phyloP scores from a whole-genome alignment of 2,888 invertebrate genomes.

The Odontothrips loti region DNA sequence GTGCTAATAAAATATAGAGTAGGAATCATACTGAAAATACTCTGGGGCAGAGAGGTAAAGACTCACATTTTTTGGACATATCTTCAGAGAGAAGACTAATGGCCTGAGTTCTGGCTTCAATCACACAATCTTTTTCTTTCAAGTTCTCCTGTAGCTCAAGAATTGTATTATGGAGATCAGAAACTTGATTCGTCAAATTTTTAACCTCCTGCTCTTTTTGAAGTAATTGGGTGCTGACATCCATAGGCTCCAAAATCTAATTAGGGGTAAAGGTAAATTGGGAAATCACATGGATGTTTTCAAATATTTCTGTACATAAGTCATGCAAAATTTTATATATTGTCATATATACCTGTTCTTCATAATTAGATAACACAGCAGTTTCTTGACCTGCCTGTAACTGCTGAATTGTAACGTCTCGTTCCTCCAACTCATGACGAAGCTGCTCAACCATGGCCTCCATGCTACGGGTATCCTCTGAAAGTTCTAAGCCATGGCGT shows the following conservation, averaged over 20 bases:
- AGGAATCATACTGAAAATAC: neutral
- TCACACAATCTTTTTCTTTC: slow-evolving; percentile 76
- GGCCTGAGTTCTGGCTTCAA: slow-evolving; percentile 75
- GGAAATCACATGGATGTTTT: neutral
- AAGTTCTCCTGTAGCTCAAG: slow-evolving; percentile 79
- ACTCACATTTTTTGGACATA: slow-evolving; percentile 54
- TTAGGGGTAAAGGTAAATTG: slow-evolving; percentile 28
- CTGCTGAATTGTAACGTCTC: slow-evolving; percentile 43
- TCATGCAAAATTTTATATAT: neutral
- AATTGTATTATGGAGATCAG: slow-evolving; percentile 48
- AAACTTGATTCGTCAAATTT: neutral
- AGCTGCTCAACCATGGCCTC: slow-evolving; percentile 50
- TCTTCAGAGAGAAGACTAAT: slow-evolving; percentile 70
- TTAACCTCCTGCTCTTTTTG: neutral
- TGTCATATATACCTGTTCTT: slow-evolving; percentile 25
- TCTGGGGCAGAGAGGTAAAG: neutral
- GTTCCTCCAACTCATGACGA: slow-evolving; percentile 50
- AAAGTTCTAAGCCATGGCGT: neutral
- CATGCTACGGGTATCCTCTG: slow-evolving; percentile 46
- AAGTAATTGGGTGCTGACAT: neutral
- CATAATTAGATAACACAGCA: slow-evolving; percentile 34
- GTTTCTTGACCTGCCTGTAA: slow-evolving; percentile 40
- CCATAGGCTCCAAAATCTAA: slow-evolving; percentile 14
- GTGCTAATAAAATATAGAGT: slow-evolving; percentile 30
- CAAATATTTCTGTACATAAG: too few relatives aligned